phyloP scores from a whole-genome alignment of 2,113 vertebrate genomes.

The Mus musculus region GRCm39 chr7:41699501-41700000 shows the following conservation, averaged over 20 bases:
- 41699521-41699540: constrained; percentile 83
- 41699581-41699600: constrained; percentile 82
- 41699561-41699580: constrained; percentile 82
- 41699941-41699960: not conserved
- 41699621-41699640: constrained; percentile 95
- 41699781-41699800: too few species aligned
- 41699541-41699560: constrained; percentile 83
- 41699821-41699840: too few species aligned
- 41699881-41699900: too few species aligned
- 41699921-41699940: not conserved
- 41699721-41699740: not conserved
- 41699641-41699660: constrained; percentile 85
- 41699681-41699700: not conserved
- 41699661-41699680: not conserved
- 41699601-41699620: constrained; percentile 90
- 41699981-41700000: not conserved
- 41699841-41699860: too few species aligned
- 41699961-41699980: not conserved
- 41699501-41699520: constrained; percentile 80
- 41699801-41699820: too few species aligned
- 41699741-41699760: not conserved
- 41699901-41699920: not conserved
- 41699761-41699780: too few species aligned
- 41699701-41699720: not conserved
- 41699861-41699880: too few species aligned